phyloP scores from a whole-genome alignment of 2,113 vertebrate genomes.

The Thamnaconus septentrionalis region DNA sequence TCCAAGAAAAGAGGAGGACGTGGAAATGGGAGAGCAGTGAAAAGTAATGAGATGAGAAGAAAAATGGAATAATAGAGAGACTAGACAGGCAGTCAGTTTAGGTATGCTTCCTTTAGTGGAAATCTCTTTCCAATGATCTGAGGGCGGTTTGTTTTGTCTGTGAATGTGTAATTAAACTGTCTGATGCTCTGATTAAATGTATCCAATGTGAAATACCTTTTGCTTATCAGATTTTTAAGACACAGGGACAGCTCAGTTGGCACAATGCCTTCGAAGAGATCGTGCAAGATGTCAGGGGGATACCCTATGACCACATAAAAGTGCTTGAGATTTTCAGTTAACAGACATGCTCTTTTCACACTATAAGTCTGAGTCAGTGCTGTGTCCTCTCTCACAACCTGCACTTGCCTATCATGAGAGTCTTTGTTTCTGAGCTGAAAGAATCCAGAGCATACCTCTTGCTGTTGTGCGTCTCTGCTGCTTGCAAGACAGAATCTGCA shows the following conservation, averaged over 20 bases:
- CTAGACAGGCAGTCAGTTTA: constrained; percentile 3
- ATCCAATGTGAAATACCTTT: not conserved
- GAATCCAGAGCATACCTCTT: constrained; percentile 6
- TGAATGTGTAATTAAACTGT: constrained; percentile 7
- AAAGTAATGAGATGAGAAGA: too few relatives aligned
- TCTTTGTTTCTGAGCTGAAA: constrained; percentile 2
- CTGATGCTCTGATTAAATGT: constrained; percentile 5
- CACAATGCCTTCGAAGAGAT: too few relatives aligned
- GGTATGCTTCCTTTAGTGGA: constrained; percentile 5
- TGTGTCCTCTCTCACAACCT: not conserved
- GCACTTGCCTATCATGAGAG: not conserved
- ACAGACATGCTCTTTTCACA: not conserved
- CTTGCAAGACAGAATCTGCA: not conserved
- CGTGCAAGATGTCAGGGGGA: too few relatives aligned
- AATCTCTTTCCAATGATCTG: not conserved
- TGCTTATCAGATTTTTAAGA: not conserved
- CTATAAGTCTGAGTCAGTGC: not conserved
- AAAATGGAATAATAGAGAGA: constrained; percentile 6
- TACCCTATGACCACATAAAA: too few relatives aligned
- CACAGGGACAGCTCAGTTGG: not conserved
- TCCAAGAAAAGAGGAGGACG: too few relatives aligned
- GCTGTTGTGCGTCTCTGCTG: not conserved
- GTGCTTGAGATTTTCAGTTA: too few relatives aligned
- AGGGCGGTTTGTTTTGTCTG: constrained; percentile 6
- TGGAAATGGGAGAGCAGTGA: too few relatives aligned